A percentile compares a stretch with the other conserved stretches of the same genome.
phyloP scores from a whole-genome alignment of 2,888 invertebrate genomes.

The Scaeva pyrastri region DNA sequence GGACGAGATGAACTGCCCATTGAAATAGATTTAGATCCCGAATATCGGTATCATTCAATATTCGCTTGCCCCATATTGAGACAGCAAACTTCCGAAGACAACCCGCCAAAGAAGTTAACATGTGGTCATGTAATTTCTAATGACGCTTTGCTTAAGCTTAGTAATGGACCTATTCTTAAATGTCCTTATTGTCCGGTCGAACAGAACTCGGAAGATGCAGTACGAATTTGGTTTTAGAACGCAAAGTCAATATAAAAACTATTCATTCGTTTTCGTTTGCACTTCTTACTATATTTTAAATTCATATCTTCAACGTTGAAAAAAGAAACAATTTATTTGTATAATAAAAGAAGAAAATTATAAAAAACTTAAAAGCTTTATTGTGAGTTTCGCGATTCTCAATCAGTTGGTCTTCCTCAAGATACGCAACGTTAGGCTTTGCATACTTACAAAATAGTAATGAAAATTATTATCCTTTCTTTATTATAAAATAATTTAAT shows the following conservation, averaged over 20 bases:
- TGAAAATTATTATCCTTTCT: no score
- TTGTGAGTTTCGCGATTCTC: no score
- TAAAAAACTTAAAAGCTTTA: no score
- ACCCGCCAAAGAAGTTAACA: constrained; percentile 98
- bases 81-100: constrained; percentile 97
- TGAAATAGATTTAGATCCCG: constrained; percentile 96
- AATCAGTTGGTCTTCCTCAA: no score
- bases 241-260: neutral
- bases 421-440: no score
- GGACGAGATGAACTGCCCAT: constrained; percentile 98
- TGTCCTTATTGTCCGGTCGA: constrained; percentile 99
- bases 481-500: no score
- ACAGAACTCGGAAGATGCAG: constrained; percentile 95
- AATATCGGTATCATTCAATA: constrained; percentile 97
- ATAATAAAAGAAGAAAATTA: no score
- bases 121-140: constrained; percentile 99
- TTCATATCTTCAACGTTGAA: no score
- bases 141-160: constrained; percentile 97
- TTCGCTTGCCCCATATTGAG: constrained; percentile 99
- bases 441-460: no score
- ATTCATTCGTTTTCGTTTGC: no score
- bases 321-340: no score
- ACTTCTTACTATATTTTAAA: no score
- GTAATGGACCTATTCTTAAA: constrained; percentile 97
- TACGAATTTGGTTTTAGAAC: constrained; percentile 94